phyloP scores from a whole-genome alignment of 1,140 invertebrate species.

The Pseudomyrmex sp. region DNA sequence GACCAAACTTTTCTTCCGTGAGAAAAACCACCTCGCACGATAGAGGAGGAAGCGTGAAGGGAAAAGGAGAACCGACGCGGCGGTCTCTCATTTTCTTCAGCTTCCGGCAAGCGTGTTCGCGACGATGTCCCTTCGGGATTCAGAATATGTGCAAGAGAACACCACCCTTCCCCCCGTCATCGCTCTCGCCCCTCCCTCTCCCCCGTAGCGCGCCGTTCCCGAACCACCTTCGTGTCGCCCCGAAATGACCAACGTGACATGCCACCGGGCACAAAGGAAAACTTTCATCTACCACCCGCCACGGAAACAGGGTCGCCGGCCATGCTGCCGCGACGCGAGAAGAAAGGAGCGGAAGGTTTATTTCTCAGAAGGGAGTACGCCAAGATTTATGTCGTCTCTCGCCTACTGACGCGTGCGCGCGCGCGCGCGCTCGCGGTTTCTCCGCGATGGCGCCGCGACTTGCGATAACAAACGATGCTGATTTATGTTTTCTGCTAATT shows the following conservation, averaged over 20 bases:
- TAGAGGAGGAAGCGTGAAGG: not conserved
- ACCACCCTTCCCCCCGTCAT: conserved; percentile 33
- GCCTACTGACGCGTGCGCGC: conserved; percentile 60
- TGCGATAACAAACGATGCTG: conserved; percentile 54
- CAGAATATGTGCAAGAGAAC: conserved; percentile 66
- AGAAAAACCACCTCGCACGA: conserved; percentile 26
- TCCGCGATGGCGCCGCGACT: conserved; percentile 21
- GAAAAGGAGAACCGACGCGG: not conserved
- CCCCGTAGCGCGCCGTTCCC: not conserved
- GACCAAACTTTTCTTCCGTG: conserved; percentile 55
- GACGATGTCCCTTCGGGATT: conserved; percentile 61
- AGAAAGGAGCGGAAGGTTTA: conserved; percentile 73
- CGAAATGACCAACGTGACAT: conserved; percentile 72
- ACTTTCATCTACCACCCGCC: conserved; percentile 74
- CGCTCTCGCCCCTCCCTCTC: not conserved
- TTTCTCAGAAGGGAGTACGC: conserved; percentile 68
- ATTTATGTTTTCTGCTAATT: conserved; percentile 62
- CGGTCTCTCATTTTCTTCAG: conserved; percentile 62
- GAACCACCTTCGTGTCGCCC: conserved; percentile 31
- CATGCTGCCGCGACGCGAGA: conserved; percentile 63
- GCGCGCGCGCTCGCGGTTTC: conserved; percentile 58
- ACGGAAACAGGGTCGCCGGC: conserved; percentile 70
- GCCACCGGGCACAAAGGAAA: conserved; percentile 69
- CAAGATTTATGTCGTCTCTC: conserved; percentile 70
- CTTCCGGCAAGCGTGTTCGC: conserved; percentile 61